These are phyloP conservation scores for Radopholus similis DNA, from an alignment of 1,140 invertebrate species.

Conservation along the genomic window DNA sequence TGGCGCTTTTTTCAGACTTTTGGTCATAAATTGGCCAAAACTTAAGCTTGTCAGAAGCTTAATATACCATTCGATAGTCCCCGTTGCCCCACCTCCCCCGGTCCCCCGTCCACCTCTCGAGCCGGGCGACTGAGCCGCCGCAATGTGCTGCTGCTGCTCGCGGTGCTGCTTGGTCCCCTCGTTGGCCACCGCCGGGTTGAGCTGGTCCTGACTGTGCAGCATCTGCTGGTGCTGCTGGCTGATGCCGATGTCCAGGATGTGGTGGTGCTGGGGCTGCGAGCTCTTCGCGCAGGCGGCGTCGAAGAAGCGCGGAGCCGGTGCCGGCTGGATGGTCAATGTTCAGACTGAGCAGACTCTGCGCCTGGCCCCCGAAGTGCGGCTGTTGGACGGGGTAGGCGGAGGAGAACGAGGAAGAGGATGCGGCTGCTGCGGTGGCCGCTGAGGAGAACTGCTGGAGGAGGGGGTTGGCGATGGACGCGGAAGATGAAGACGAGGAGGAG, in stretches of 20 bases:
- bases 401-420: neutral
- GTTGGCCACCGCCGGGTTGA: neutral
- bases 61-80: no score
- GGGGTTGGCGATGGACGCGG: neutral
- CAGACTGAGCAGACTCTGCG: conserved; percentile 1
- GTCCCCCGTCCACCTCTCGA: neutral
- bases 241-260: neutral
- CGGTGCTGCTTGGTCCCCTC: neutral
- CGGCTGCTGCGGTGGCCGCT: neutral
- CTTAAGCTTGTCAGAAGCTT: no score
- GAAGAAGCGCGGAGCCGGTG: no score
- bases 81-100: neutral
- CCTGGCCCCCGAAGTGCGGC: neutral
- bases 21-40: no score
- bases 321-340: conserved; percentile 2
- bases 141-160: no score
- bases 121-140: neutral
- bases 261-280: no score
- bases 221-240: neutral
- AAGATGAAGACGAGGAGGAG: neutral
- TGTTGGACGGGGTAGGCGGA: neutral
- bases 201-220: neutral
- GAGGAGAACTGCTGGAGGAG: neutral
- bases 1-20: no score
- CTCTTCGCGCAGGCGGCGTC: no score